Percentiles rank a stretch among this genome's conserved stretches.
Evolutionary conservation across 2,888 invertebrate genomes (phyloP).

Genomic region (Lasiommata megera): DNA sequence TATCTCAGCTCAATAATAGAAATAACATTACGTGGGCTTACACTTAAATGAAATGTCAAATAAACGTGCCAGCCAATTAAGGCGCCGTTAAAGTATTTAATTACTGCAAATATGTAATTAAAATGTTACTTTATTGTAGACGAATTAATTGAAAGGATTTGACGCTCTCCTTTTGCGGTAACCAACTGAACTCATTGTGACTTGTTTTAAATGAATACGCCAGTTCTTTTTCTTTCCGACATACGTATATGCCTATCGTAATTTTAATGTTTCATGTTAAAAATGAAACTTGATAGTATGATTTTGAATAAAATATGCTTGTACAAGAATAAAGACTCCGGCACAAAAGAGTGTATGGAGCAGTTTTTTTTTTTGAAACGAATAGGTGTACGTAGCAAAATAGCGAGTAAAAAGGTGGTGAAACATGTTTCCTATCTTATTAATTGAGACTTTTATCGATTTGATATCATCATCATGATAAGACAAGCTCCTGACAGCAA

Average conservation of each 20-base stretch:
- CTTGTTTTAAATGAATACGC: constrained; percentile 14
- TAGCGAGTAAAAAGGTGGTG: not conserved
- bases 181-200: constrained; percentile 23
- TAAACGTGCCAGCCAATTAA: constrained; percentile 52
- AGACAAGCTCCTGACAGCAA: not conserved
- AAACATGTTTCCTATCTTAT: not conserved
- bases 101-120: constrained; percentile 62
- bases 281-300: not conserved
- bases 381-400: not conserved
- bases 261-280: constrained; percentile 42
- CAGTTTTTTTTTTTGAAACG: not conserved
- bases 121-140: constrained; percentile 61
- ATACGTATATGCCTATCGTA: constrained; percentile 47
- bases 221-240: not conserved
- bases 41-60: constrained; percentile 15
- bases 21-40: constrained; percentile 3
- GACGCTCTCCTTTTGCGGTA: constrained; percentile 51
- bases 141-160: constrained; percentile 56
- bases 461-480: not conserved
- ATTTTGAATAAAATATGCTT: constrained; percentile 7
- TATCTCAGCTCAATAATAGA: constrained; percentile 1
- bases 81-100: constrained; percentile 60
- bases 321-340: not conserved
- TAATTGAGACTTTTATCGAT: constrained; percentile 7
- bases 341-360: too few species aligned